Evolutionary conservation across 2,888 invertebrate species (phyloP), one percentile per base, ranked within the genome.

Genomic region (Brachylomia viminalis): DNA sequence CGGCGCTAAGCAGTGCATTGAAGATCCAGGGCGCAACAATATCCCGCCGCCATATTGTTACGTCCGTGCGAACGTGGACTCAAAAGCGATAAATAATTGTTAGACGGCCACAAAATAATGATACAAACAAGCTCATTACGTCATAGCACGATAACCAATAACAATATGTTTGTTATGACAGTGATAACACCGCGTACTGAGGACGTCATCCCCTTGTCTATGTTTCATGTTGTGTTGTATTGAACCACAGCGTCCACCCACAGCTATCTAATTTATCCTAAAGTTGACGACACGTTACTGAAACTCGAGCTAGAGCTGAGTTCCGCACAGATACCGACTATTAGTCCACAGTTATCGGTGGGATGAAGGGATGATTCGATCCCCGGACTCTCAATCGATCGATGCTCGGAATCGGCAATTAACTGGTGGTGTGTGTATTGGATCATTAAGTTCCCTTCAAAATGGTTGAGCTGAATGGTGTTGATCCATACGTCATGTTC

Each of bases 81-180:
- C n/a, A n/a, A 69, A 38, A 72, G 67, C 69, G 83, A 88, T 86
- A 86, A 81, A 78, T 77, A 54, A 69, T 72, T 68, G 27, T 75
- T 82, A 77, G 79, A 72, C 77, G 78, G 80, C 58, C 76, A 83
- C 72, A 78, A 78, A 82, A 87, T 86, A 88, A 86, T 86, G 77
- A 79, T 79, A 86, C 70, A 87, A 87, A 88, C 85, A 86, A 85
- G 72, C 66, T 59, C 67, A 76, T 85, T 87, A 88, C 90, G 91
- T 91, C 90, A 90, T 61, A 30, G 49, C n/a, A 72, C 79, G 89
- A 89, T 89, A 88, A 86, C 79, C 61, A 77, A 71, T 73, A 72
- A 84, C 72, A 79, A 79, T 72, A 75, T 79, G 80, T 77, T 77
- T 79, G 80, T 86, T 87, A 82, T 86, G 81, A 80, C 75, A 81